Evolutionary conservation across 2,113 vertebrate species (phyloP), one percentile per base, ranked within the genome.

Genomic region (Toxotes chatareus): DNA sequence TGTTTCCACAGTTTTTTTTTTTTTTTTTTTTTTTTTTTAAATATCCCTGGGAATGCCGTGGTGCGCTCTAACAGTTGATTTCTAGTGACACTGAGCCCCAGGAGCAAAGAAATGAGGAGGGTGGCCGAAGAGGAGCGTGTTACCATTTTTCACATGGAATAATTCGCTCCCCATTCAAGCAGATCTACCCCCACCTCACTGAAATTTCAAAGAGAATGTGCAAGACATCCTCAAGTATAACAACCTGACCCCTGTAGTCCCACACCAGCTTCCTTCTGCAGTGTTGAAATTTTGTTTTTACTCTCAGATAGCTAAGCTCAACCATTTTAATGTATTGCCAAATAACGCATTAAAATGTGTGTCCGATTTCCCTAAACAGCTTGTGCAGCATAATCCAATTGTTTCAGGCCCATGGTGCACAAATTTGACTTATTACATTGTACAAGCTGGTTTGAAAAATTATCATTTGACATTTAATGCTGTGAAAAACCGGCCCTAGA

Each of bases 391-490:
- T 55, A 49, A 32, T 75, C 53, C 53, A 51, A 56, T 12, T n/a
- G 40, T 51, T 23, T 56, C 19, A 11, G 42, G 47, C 44, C 31
- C 32, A 47, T 14, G 64, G 36, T 34, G 56, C 61, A 49, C 44
- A 7, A 47, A 55, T 68, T n/a, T 68, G 57, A 65, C 67, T 80
- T 80, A 70, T 87, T 85, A 85, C n/a, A 55, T 61, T 69, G 7
- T 55, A 42, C 59, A 36, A 74, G 57, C 47, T 61, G 31, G 72
- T 79, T 78, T 63, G 55, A 61, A 73, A 83, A 87, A 88, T 88
- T 83, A 14, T 79, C 87, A 90, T 89, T 88, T 92, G 84, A 80
- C 89, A 88, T 89, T 92, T 89, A 67, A 68, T 74, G 42, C 75
- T 31, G 72, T 63, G 38, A 44, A 42, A 65, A 80, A 76, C 16